Conservation (phyloP, 2,888 invertebrate species). For the Conistra vaccinii region DNA sequence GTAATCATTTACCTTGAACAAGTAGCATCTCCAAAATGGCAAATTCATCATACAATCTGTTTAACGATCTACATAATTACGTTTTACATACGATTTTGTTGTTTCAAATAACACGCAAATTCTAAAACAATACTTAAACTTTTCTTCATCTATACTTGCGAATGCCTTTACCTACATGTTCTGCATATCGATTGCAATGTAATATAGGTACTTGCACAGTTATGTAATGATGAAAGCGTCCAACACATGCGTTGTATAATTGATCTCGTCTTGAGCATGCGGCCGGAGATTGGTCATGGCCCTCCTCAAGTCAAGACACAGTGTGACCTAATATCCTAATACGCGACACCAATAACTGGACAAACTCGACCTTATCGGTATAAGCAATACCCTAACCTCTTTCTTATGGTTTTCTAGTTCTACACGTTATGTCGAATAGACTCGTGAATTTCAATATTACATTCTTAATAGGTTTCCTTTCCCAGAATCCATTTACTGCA, state of each 20-base stretch:
- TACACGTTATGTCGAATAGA: background rate
- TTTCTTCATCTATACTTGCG: background rate
- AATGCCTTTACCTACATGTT: background rate
- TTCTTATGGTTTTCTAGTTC: background rate
- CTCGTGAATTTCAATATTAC: slow-evolving; percentile 26
- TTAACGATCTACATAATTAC: background rate
- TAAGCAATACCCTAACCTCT: too few species aligned
- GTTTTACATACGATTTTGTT: background rate
- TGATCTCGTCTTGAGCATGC: slow-evolving; percentile 76
- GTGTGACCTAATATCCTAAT: slow-evolving; percentile 44
- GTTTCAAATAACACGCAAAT: background rate
- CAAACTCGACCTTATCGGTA: background rate
- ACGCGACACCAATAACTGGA: slow-evolving; percentile 9
- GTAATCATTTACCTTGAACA: background rate
- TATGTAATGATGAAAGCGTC: slow-evolving; percentile 10
- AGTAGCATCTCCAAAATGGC: background rate
- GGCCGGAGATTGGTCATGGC: slow-evolving; percentile 84
- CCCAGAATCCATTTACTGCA: slow-evolving; percentile 51
- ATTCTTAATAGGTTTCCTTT: slow-evolving; percentile 31
- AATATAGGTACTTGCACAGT: background rate
- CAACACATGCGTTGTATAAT: slow-evolving; percentile 69
- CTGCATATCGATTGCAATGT: slow-evolving; percentile 37
- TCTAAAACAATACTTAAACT: background rate
- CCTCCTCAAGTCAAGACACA: slow-evolving; percentile 56
- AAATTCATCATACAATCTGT: background rate